A percentile compares a stretch with the other conserved stretches of the same genome.
These are phyloP conservation scores for Lemur catta DNA, from an alignment of 2,797 vertebrate species.

Conservation along the genomic window DNA sequence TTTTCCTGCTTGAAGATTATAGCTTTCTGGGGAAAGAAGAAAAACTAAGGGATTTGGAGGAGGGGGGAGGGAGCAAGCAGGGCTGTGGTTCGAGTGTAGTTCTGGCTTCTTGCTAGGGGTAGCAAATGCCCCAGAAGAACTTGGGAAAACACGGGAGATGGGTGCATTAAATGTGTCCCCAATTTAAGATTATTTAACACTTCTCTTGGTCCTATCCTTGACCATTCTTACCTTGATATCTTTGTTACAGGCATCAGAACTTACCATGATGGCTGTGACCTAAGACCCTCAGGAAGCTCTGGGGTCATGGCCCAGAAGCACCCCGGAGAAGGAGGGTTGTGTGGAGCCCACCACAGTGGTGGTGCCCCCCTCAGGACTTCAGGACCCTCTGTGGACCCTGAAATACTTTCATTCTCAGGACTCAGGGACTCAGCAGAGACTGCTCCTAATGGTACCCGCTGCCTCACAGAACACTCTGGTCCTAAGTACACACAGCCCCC, in stretches of 20 bases:
- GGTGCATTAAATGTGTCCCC: background rate
- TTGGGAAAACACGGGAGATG: background rate
- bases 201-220: background rate
- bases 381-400: constrained; percentile 55
- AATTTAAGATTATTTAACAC: background rate
- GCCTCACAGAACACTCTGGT: constrained; percentile 57
- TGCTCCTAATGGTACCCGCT: constrained; percentile 54
- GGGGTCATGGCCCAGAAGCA: constrained; percentile 79
- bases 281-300: constrained; percentile 72
- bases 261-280: constrained; percentile 78
- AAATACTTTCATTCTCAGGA: constrained; percentile 69
- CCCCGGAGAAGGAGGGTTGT: constrained; percentile 68
- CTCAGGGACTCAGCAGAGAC: constrained; percentile 60
- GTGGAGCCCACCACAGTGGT: constrained; percentile 51
- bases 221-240: background rate
- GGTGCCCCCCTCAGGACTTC: constrained; percentile 57
- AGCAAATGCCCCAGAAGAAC: background rate
- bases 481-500: constrained; percentile 62
- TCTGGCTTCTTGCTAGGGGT: background rate
- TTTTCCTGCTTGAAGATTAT: background rate
- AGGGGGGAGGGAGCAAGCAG: background rate
- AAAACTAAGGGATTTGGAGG: constrained; percentile 11
- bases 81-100: constrained; percentile 3
- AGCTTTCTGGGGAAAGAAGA: background rate
- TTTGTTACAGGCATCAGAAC: constrained; percentile 71